Evolutionary conservation across 1,140 invertebrate species (phyloP), one percentile per base, ranked within the genome.

Genomic region (Drepana arcuata): DNA sequence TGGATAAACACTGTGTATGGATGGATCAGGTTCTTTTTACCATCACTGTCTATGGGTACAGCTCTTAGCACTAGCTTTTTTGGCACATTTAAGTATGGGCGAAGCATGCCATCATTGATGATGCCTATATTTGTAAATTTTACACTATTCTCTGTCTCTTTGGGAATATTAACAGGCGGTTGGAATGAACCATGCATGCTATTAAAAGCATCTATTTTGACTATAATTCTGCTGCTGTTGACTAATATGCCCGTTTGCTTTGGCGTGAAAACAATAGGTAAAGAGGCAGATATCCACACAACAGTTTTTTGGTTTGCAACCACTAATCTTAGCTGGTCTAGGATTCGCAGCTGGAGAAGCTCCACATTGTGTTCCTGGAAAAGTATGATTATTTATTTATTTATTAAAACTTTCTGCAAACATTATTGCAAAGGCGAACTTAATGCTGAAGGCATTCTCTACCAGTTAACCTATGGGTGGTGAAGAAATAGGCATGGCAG

Each of bases 361-460:
- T 84, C 74, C 30, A 74, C 73, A 61, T 87, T 84, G 34, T 84
- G 58, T 68, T 87, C 86, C 86, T 87, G 54, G 36, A 79, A 71
- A 49, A 34, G 11, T 21, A 71, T 32, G 37, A n/a, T n/a, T n/a
- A n/a, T n/a, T n/a, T n/a, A n/a, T n/a, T n/a, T n/a, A n/a, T n/a
- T n/a, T n/a, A n/a, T n/a, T n/a, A n/a, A n/a, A n/a, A n/a, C n/a
- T n/a, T n/a, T n/a, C n/a, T n/a, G n/a, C n/a, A n/a, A n/a, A n/a
- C n/a, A n/a, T n/a, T n/a, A n/a, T n/a, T n/a, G n/a, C n/a, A n/a
- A n/a, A n/a, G n/a, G n/a, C n/a, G n/a, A n/a, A n/a, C n/a, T n/a
- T n/a, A n/a, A n/a, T n/a, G n/a, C n/a, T n/a, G n/a, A n/a, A n/a
- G n/a, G n/a, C n/a, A n/a, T n/a, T n/a, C n/a, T n/a, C n/a, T n/a